Conservation (phyloP, 2,888 invertebrate genomes). For the Julus scanicus region DNA sequence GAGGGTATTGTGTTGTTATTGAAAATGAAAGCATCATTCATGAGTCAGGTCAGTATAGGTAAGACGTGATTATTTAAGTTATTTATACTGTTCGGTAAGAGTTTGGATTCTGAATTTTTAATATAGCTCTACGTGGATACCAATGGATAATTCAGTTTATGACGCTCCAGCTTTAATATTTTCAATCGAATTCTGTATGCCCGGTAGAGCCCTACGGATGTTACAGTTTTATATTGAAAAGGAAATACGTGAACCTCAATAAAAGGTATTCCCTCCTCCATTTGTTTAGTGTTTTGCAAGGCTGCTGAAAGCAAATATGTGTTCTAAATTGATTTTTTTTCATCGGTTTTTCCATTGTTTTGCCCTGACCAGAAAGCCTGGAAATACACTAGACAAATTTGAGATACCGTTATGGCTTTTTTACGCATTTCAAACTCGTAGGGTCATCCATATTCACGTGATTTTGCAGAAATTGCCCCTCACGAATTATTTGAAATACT, state of each 20-base stretch:
- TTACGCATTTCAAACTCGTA: too few species aligned
- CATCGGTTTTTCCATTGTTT: background rate
- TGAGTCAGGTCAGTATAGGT: too few species aligned
- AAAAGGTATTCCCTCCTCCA: background rate
- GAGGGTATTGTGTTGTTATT: too few species aligned
- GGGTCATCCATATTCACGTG: too few species aligned
- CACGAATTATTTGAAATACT: too few species aligned
- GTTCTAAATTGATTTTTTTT: constrained; percentile 3
- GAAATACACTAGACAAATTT: background rate
- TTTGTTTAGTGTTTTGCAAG: background rate
- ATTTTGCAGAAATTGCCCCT: too few species aligned
- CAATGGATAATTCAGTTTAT: background rate
- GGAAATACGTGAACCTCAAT: background rate
- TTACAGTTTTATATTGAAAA: background rate
- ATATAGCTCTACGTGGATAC: background rate
- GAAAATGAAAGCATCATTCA: too few species aligned
- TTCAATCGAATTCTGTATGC: background rate
- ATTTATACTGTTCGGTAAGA: background rate
- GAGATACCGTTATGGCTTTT: background rate
- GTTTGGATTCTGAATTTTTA: background rate
- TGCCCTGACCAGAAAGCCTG: background rate
- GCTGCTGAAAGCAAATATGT: background rate
- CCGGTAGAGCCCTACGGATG: background rate
- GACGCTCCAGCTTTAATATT: background rate
- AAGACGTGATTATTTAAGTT: too few species aligned